Conservation (phyloP, 2,888 invertebrate species). For the Hermaeophaga mercurialis region DNA sequence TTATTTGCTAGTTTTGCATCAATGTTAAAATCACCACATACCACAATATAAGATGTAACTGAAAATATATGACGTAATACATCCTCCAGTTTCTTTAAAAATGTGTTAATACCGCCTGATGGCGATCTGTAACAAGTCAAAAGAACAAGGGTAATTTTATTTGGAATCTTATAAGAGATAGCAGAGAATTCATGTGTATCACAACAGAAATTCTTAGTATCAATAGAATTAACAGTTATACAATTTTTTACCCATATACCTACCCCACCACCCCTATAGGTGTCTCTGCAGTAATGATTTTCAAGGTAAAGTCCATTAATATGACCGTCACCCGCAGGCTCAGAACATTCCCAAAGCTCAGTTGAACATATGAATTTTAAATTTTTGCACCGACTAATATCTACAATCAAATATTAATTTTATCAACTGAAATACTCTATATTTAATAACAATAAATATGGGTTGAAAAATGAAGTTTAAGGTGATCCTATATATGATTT, state of each 20-base stretch:
- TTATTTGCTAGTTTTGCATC: not conserved
- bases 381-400: no score
- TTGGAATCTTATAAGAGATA: not conserved
- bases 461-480: no score
- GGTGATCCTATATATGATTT: no score
- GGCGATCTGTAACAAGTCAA: slow-evolving; percentile 14
- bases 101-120: slow-evolving; percentile 10
- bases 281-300: not conserved
- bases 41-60: slow-evolving; percentile 4
- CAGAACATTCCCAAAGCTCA: not conserved
- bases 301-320: not conserved
- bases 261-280: slow-evolving; percentile 5
- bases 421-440: no score
- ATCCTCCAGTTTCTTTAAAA: slow-evolving; percentile 4
- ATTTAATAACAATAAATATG: no score
- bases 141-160: not conserved
- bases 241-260: slow-evolving; percentile 12
- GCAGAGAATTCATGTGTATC: slow-evolving; percentile 15
- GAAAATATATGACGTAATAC: slow-evolving; percentile 10
- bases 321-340: not conserved
- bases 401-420: no score
- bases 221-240: not conserved
- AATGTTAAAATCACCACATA: slow-evolving; percentile 19
- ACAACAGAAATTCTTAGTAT: slow-evolving; percentile 3
- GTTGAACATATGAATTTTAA: slow-evolving; percentile 4